Evolutionary conservation across 2,797 vertebrate genomes (phyloP), one percentile per base, ranked within the genome.

Genomic region (Lagocephalus sceleratus): DNA sequence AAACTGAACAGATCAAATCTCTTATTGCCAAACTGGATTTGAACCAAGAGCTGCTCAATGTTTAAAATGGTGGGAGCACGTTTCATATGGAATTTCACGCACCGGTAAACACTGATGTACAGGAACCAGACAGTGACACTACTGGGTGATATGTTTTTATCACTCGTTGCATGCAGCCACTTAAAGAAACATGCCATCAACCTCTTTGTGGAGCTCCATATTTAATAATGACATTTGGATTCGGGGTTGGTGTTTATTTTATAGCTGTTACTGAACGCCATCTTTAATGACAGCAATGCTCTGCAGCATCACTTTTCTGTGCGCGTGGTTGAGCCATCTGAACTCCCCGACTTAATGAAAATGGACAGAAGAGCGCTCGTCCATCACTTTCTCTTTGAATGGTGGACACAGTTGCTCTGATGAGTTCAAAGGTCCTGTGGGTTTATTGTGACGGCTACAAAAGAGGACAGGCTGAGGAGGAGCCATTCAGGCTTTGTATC

Each of bases 191-290:
- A 73, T 50, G 51, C 21, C 54, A 48, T 0, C 16, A n/a, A 29
- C 61, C 66, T 48, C 45, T 60, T 49, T 52, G 32, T 50, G 60
- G 51, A 59, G 25, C 75, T 85, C 15, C 61, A 83, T 83, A 75
- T 84, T 83, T 79, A 52, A 86, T 78, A 67, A 84, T 62, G 38
- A 55, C 49, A 62, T 63, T 75, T 68, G 60, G 57, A 57, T 66
- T 72, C 48, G 61, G 51, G 47, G 48, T 63, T 40, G 16, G 40
- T 71, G 66, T 84, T 82, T 77, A 65, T 82, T 68, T 76, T 78
- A 68, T 76, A 63, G 52, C 73, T 48, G 63, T 68, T 78, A 69
- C 15, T 73, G 67, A 68, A 74, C 63, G 53, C 11, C 12, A 62
- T 66, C 63, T 70, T 46, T 32, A 62, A 70, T 45, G 19, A 63